Evolutionary conservation across 92 coral and sea anemone species (phyloP).

Genomic region (Paramuricea clavata): DNA sequence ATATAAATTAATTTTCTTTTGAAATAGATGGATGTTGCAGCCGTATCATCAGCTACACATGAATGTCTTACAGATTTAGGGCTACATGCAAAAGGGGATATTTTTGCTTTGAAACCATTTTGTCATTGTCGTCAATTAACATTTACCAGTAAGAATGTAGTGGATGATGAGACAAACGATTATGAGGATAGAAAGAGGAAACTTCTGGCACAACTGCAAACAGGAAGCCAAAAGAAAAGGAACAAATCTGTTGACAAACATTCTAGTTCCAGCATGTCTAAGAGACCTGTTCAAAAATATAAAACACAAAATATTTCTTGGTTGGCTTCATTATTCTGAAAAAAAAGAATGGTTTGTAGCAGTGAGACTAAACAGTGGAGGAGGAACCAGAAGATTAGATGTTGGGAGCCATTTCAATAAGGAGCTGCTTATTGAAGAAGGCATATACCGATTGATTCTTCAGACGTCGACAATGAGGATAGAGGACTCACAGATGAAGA

Average conservation of each 20-base stretch:
- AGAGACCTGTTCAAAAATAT: conserved; percentile 6
- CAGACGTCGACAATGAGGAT: conserved; percentile 31
- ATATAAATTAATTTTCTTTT: not conserved
- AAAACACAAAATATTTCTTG: conserved; percentile 50
- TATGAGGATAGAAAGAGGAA: conserved; percentile 71
- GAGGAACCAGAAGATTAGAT: conserved; percentile 58
- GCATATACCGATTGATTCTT: not conserved
- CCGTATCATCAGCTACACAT: conserved; percentile 51
- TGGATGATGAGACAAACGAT: conserved; percentile 12
- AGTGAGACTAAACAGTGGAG: conserved; percentile 51
- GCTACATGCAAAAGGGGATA: conserved; percentile 61
- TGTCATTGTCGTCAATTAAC: conserved; percentile 34
- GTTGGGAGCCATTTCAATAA: conserved; percentile 36
- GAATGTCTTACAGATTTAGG: conserved; percentile 59
- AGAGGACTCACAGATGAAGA: conserved; percentile 50
- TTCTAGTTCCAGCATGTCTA: not conserved
- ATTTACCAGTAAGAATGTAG: not conserved
- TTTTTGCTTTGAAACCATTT: conserved; percentile 64
- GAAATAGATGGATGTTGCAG: conserved; percentile 66
- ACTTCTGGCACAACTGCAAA: conserved; percentile 55
- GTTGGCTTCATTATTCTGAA: conserved; percentile 62
- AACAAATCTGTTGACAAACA: conserved; percentile 21
- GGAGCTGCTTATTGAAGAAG: conserved; percentile 44
- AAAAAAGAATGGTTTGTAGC: conserved; percentile 45
- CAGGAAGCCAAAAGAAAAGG: conserved; percentile 49